A percentile compares a stretch with the other conserved stretches of the same genome.
These are phyloP conservation scores for Zoanthus sansibaricus DNA, from an alignment of 92 coral and sea anemone species.

Conservation along the genomic window DNA sequence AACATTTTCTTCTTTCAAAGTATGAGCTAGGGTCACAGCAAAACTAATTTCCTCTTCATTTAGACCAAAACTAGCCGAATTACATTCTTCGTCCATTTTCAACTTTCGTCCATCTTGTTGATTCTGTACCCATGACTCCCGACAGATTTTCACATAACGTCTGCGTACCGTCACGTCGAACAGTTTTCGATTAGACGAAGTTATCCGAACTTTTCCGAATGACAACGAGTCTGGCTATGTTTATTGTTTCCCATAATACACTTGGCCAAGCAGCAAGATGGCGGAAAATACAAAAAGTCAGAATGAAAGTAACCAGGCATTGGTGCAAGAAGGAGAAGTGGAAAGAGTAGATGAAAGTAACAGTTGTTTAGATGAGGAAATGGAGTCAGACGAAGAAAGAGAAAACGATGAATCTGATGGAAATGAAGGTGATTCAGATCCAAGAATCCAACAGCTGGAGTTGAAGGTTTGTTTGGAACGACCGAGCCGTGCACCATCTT, in stretches of 20 bases:
- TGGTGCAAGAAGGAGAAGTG: slow-evolving; percentile 51
- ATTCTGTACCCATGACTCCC: slow-evolving; percentile 50
- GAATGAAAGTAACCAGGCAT: slow-evolving; percentile 50
- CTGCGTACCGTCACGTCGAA: background rate
- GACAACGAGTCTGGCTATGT: background rate
- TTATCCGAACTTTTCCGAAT: slow-evolving; percentile 10
- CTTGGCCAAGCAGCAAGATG: slow-evolving; percentile 58
- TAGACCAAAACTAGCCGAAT: slow-evolving; percentile 38
- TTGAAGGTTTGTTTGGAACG: slow-evolving; percentile 60
- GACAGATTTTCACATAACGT: background rate
- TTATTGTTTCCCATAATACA: slow-evolving; percentile 7
- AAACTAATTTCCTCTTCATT: slow-evolving; percentile 71
- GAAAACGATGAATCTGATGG: slow-evolving; percentile 75
- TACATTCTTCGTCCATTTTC: slow-evolving; percentile 76
- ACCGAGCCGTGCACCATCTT: background rate
- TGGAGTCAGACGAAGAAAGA: slow-evolving; percentile 48
- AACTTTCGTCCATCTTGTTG: slow-evolving; percentile 49
- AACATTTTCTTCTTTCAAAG: slow-evolving; percentile 89
- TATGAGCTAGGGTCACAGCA: slow-evolving; percentile 83
- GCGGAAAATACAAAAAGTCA: slow-evolving; percentile 83
- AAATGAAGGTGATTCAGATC: slow-evolving; percentile 65
- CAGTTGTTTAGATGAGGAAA: slow-evolving; percentile 42
- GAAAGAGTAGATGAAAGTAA: slow-evolving; percentile 12
- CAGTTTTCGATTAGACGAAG: background rate
- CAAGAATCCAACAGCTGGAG: slow-evolving; percentile 83